A percentile compares a stretch with the other conserved stretches of the same genome.
These are phyloP conservation scores for Mormyrus hasselquistii DNA, from an alignment of 2,797 vertebrate species.

Conservation along the genomic window DNA sequence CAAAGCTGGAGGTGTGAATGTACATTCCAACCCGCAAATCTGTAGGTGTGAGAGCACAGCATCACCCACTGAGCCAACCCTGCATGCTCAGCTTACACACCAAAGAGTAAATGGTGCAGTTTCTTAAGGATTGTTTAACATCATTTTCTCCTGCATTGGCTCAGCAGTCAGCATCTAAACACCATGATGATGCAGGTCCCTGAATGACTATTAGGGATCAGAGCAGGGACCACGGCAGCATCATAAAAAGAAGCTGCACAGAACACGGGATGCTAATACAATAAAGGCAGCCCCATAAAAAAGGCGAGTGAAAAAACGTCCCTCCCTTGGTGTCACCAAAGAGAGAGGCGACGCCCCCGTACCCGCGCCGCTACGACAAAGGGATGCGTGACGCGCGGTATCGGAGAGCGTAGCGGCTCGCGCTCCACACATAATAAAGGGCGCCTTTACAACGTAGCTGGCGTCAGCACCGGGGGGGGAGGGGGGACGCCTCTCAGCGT, in stretches of 20 bases:
- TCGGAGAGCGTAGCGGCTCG: no score
- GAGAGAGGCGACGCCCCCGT: neutral
- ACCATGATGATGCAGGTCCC: neutral
- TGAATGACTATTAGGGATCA: neutral
- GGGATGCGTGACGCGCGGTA: neutral
- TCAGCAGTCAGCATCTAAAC: neutral
- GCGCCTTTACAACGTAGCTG: neutral
- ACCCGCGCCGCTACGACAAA: neutral
- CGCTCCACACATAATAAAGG: neutral
- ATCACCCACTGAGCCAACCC: neutral
- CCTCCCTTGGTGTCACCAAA: neutral
- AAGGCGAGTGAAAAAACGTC: neutral
- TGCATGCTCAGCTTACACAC: neutral
- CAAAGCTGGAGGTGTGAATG: neutral
- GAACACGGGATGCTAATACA: neutral
- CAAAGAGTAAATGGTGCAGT: neutral
- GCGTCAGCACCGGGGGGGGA: neutral
- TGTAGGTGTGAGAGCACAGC: neutral
- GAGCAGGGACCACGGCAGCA: neutral
- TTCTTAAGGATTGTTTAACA: conserved; percentile 7
- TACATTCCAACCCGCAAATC: neutral
- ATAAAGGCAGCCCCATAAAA: neutral
- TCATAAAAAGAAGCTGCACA: neutral
- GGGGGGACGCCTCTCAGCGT: neutral
- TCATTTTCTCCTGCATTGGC: conserved; percentile 1